These are phyloP conservation scores for Phragmatobia fuliginosa DNA, from an alignment of 2,888 invertebrate genomes.

Conservation along the genomic window DNA sequence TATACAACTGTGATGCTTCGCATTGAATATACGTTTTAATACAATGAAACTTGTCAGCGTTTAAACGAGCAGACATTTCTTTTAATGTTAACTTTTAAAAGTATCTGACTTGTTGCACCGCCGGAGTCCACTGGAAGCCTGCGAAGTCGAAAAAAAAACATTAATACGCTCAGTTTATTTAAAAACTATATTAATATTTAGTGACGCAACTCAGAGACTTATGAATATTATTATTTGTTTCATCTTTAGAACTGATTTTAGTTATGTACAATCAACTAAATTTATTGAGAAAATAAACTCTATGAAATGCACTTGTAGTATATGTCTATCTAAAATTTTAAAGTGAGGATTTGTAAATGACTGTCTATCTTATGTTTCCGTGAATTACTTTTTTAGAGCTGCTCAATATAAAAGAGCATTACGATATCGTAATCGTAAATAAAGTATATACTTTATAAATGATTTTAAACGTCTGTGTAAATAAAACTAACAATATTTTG, in stretches of 20 bases:
- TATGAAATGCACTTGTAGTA: not conserved
- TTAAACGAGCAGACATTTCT: conserved; percentile 41
- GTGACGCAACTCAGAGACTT: not conserved
- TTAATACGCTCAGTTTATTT: conserved; percentile 15
- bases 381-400: no score
- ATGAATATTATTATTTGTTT: not conserved
- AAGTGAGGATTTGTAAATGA: no score
- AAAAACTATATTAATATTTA: not conserved
- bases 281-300: not conserved
- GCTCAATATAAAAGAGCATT: no score
- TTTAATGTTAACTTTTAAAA: conserved; percentile 48
- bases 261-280: not conserved
- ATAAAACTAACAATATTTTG: no score
- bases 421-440: no score
- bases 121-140: conserved; percentile 68
- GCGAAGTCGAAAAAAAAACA: conserved; percentile 48
- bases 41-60: conserved; percentile 32
- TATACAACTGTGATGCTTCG: conserved; percentile 27
- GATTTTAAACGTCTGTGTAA: no score
- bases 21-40: conserved; percentile 29
- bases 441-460: no score
- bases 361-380: no score
- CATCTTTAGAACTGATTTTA: conserved; percentile 2
- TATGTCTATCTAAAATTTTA: not conserved
- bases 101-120: conserved; percentile 57